Evolutionary conservation across 2,888 invertebrate genomes (phyloP).

Genomic region (Hypsopygia costalis): DNA sequence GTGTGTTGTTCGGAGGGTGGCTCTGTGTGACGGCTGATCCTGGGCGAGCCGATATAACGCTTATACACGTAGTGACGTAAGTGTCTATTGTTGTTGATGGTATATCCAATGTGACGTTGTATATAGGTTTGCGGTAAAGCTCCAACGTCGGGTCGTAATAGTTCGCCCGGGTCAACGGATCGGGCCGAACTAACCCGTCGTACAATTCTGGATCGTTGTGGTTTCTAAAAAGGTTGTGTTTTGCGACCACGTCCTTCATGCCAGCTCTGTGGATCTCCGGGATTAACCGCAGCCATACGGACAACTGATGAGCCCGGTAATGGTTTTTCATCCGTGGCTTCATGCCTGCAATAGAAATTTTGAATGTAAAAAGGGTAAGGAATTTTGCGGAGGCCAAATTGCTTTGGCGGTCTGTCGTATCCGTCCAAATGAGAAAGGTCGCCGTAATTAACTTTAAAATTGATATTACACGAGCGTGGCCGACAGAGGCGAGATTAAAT

Average conservation of each 20-base stretch:
- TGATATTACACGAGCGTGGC: constrained; percentile 30
- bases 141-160: constrained; percentile 82
- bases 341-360: constrained; percentile 85
- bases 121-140: constrained; percentile 82
- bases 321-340: constrained; percentile 96
- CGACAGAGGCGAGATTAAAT: constrained; percentile 32
- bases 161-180: constrained; percentile 86
- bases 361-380: constrained; percentile 37
- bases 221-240: constrained; percentile 94
- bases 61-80: constrained; percentile 85
- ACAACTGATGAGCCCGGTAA: constrained; percentile 97
- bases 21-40: constrained; percentile 62
- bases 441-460: constrained; percentile 45
- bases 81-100: constrained; percentile 82
- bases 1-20: constrained; percentile 80
- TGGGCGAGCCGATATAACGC: constrained; percentile 85
- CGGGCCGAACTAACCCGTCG: constrained; percentile 93
- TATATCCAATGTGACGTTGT: constrained; percentile 75
- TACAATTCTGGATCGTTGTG: constrained; percentile 94
- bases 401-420: constrained; percentile 16
- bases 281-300: constrained; percentile 96
- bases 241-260: constrained; percentile 93
- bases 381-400: constrained; percentile 24
- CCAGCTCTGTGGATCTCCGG: constrained; percentile 94
- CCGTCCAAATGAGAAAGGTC: constrained; percentile 32